Evolutionary conservation across 2,888 invertebrate species (phyloP), one percentile per base, ranked within the genome.

Genomic region (Cotesia congregata): DNA sequence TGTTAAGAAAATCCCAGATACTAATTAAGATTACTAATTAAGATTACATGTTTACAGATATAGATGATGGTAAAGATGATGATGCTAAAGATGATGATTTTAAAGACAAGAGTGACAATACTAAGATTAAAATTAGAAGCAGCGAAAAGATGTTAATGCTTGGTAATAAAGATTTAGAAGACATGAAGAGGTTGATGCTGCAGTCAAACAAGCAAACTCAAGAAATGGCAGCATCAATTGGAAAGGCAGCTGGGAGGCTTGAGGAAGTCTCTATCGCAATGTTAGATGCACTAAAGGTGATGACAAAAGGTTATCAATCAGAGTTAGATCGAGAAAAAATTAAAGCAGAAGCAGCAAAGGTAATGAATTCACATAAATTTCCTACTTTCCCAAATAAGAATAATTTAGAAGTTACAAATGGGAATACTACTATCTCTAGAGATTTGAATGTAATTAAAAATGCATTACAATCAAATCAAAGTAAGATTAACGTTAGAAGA

Each of bases 401-500:
- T 1, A 0, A 41, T 4, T 41, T 4, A 41, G 41, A 17, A 4
- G 61, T 5, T 15, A 17, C 61, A 17, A 17, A 5, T 17, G 9
- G 3, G 6, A 20, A 64, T 64, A 5, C 15, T 15, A 61, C 3
- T 17, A 20, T 15, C 39, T 62, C 69, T 73, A 50, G 69, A 68
- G 70, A 70, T 41, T 9, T 62, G 15, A 20, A 75, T n/a, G 7
- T 30, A 40, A 30, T 68, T 15, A 69, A 67, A 67, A 38, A 59
- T n/a, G 41, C 39, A 41, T 17, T 75, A 15, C 68, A 69, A 60
- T 20, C 12, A 41, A 69, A 78, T 38, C 60, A 67, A 17, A 65
- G 20, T 59, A 78, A 78, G 72, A 41, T 79, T n/a, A 71, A 68
- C 12, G 77, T 81, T 40, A 77, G 79, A 40, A 79, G 80, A 71